phyloP scores from a whole-genome alignment of 1,140 invertebrate genomes.

The Charaxes varanes region DNA sequence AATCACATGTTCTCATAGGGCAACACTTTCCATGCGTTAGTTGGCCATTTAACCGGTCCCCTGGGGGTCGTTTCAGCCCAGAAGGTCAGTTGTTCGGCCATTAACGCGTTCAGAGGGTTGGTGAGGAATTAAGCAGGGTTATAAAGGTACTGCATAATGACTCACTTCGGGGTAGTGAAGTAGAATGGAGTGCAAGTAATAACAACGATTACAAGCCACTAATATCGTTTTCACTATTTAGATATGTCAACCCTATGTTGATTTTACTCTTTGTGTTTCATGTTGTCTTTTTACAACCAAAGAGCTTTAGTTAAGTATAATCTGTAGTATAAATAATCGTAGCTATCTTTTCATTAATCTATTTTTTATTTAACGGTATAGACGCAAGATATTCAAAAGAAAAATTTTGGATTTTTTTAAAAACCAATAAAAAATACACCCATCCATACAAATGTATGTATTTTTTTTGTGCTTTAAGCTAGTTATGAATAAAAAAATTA shows the following conservation, averaged over 20 bases:
- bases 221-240: conserved; percentile 16
- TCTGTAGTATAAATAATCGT: too few species aligned
- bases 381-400: too few species aligned
- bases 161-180: conserved; percentile 48
- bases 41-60: conserved; percentile 52
- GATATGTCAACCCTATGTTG: not conserved
- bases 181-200: conserved; percentile 28
- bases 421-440: too few species aligned
- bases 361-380: not conserved
- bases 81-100: conserved; percentile 67
- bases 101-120: conserved; percentile 59
- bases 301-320: too few species aligned
- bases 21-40: conserved; percentile 26
- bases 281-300: too few species aligned
- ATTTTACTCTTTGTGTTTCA: not conserved
- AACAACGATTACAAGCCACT: conserved; percentile 19
- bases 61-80: conserved; percentile 44
- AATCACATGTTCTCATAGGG: conserved; percentile 19
- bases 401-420: too few species aligned
- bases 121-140: conserved; percentile 44
- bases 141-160: conserved; percentile 61
- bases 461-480: too few species aligned
- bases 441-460: too few species aligned
- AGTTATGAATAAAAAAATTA: conserved; percentile 8
- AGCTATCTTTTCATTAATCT: not conserved